A percentile compares a stretch with the other conserved stretches of the same genome.
These are phyloP conservation scores for Scrobipalpa atriplicella DNA, from an alignment of 2,888 invertebrate species.

Conservation along the genomic window DNA sequence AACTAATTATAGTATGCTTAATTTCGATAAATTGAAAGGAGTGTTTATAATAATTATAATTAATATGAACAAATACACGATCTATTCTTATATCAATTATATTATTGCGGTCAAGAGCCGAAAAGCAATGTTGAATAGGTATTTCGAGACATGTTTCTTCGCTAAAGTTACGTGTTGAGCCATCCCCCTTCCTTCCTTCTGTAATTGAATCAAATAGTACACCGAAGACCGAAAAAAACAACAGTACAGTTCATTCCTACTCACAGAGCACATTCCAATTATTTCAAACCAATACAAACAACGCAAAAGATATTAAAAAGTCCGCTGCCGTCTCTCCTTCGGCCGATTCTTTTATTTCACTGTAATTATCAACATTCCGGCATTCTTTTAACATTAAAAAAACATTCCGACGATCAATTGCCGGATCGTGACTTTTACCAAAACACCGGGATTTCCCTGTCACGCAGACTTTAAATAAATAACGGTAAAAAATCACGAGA, in stretches of 20 bases:
- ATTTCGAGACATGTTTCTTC: too few relatives aligned
- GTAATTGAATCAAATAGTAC: too few relatives aligned
- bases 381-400: slow-evolving; percentile 27
- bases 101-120: too few relatives aligned
- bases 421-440: slow-evolving; percentile 73
- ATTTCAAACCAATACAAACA: slow-evolving; percentile 37
- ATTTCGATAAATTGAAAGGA: too few relatives aligned
- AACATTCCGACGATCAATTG: slow-evolving; percentile 61
- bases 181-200: too few relatives aligned
- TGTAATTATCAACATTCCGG: slow-evolving; percentile 58
- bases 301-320: slow-evolving; percentile 42
- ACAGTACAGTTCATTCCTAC: background rate
- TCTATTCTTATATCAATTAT: too few relatives aligned
- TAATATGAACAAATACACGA: too few relatives aligned
- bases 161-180: too few relatives aligned
- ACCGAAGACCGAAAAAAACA: too few relatives aligned
- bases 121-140: too few relatives aligned
- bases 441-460: slow-evolving; percentile 74
- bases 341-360: slow-evolving; percentile 45
- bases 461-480: slow-evolving; percentile 64
- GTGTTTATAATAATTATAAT: too few relatives aligned
- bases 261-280: slow-evolving; percentile 6
- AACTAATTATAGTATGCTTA: too few relatives aligned
- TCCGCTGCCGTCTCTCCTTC: background rate
- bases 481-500: slow-evolving; percentile 53